A percentile compares a stretch with the other conserved stretches of the same genome.
Evolutionary conservation across 1,140 invertebrate species (phyloP).

Genomic region (Musca domestica): DNA sequence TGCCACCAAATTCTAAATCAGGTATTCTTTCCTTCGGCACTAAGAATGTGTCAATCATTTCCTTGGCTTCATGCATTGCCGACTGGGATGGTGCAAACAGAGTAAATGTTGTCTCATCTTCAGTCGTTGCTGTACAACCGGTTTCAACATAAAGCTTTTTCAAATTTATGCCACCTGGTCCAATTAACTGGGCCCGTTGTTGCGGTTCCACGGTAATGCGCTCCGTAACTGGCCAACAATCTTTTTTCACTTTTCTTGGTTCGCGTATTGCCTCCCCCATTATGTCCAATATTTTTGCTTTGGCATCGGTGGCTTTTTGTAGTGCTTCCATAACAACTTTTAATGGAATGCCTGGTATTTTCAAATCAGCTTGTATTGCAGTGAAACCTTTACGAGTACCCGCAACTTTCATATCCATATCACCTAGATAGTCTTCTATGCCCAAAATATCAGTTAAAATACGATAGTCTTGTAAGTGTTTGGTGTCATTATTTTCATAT

Average conservation of each 20-base stretch:
- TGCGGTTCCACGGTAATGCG: constrained; percentile 77
- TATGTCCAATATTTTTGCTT: constrained; percentile 75
- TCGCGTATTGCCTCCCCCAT: constrained; percentile 73
- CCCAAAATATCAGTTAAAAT: constrained; percentile 94
- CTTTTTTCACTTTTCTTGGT: constrained; percentile 67
- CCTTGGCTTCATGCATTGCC: constrained; percentile 86
- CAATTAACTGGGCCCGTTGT: constrained; percentile 79
- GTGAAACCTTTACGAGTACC: constrained; percentile 91
- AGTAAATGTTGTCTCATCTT: constrained; percentile 75
- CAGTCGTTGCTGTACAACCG: constrained; percentile 75
- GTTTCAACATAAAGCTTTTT: constrained; percentile 83
- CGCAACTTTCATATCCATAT: constrained; percentile 99
- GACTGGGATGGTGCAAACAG: constrained; percentile 88
- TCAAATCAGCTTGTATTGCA: constrained; percentile 91
- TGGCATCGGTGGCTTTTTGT: constrained; percentile 71
- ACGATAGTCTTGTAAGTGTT: constrained; percentile 72
- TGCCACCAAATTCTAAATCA: constrained; percentile 87
- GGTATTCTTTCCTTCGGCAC: constrained; percentile 66
- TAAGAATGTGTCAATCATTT: constrained; percentile 79
- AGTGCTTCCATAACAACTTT: constrained; percentile 86
- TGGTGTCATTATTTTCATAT: constrained; percentile 58
- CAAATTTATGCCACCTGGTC: constrained; percentile 81
- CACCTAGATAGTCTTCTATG: constrained; percentile 97
- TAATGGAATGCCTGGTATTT: constrained; percentile 86
- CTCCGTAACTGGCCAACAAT: constrained; percentile 85